Base-by-base conservation (phyloP, 1,140 invertebrate genomes). In the Drosophila athabasca region DNA sequence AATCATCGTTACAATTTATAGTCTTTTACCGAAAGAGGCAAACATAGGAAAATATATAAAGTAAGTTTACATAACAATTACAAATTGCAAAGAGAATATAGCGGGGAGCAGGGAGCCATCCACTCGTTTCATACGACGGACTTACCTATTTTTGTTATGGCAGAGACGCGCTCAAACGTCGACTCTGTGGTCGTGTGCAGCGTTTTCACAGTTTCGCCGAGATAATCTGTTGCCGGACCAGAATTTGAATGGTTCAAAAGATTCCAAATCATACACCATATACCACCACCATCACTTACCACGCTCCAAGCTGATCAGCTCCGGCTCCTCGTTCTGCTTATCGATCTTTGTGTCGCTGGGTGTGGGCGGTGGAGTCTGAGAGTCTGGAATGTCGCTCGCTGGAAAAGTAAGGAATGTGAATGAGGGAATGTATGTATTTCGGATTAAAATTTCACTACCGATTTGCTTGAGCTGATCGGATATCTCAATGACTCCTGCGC, bases 311-410 rank as follows among this genome's bases (percentile, higher is more conserved):
- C 76, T 79, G 53, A 62, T 82, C 22, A 76, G 55, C 8, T 53
- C 55, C 2, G 67, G 22, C 29, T 72, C 52, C 53, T 82, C 80
- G 46, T 69, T 74, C 61, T 89, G 80, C 62, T 82, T 91, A 13
- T 91, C 89, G 46, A 64, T 57, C 74, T 89, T 91, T 39, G 67
- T 87, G 60, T 92, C 90, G 62, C 81, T 90, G 24, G 91, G 91
- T 54, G 91, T 92, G 57, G 91, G 91, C 52, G 91, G 91, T 45
- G 91, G 91, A 69, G 91, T 92, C 64, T 91, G 91, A 43, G 91
- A 91, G 57, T 90, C 52, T 44, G 88, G 88, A 71, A 92, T 91
- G 73, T 92, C 91, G 62, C 72, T 82, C 74, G 76, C 83, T 91
- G 15, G n/a, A 60, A 59, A 57, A 8, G 5, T 8, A 22, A 31